Evolutionary conservation across 1,140 invertebrate genomes (phyloP), one percentile per base, ranked within the genome.

Genomic region (Platyura marginata): DNA sequence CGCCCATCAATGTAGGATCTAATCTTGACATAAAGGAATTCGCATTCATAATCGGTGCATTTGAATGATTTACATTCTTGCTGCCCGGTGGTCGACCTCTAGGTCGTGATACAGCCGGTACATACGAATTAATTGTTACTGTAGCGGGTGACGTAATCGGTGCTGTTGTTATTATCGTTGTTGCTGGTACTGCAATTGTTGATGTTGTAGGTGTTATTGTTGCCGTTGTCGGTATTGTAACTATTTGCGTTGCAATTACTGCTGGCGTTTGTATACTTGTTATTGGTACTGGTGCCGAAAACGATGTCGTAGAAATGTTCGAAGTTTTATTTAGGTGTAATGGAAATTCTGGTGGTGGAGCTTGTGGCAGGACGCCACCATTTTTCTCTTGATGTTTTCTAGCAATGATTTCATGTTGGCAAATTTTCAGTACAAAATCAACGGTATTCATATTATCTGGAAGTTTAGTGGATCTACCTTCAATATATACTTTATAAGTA

Each of bases 381-480:
- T n/a, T n/a, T 46, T 48, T 48, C 15, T 44, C 47, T 19, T 38
- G 16, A 42, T 43, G 36, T 40, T 50, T 50, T 32, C 42, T 29
- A 3, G 21, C 18, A 11, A 41, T 40, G 18, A 52, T 55, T 45
- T 57, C 52, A 44, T 63, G 61, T 42, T 57, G 48, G 41, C 63
- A 64, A 34, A 59, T 55, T 47, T 65, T 66, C 5, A 58, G 49
- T 11, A 62, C 63, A 21, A 58, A 48, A 48, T 66, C 63, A 6
- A 63, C 42, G 6, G 56, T 45, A 46, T 62, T 64, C 0, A 50
- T 47, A 42, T 51, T 58, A 16, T 59, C 55, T 3, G 55, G 52
- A 10, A 62, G 13, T 41, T 42, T 46, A 18, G 35, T 36, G 1
- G 48, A 29, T 44, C 50, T 52, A 40, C 49, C 45, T 44, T 47